A percentile compares a stretch with the other conserved stretches of the same genome.
Conservation (phyloP, 1,140 invertebrate species). For the Drosophila triauraria region DNA sequence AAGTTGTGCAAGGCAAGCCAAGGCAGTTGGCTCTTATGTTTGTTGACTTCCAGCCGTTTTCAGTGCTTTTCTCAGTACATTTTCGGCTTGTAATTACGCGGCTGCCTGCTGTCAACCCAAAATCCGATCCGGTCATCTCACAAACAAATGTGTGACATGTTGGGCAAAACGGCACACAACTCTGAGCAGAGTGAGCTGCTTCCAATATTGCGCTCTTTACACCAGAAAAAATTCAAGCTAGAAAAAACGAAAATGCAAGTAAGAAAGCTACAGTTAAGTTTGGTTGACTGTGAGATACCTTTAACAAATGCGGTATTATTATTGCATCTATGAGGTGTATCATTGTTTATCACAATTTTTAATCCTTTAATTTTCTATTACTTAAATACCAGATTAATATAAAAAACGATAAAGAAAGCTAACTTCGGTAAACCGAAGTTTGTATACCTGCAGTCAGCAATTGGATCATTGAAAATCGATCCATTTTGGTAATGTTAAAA, state of each 20-base stretch:
- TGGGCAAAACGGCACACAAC: slow-evolving; percentile 45
- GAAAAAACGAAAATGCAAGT: not conserved
- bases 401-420: too few relatives aligned
- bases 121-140: slow-evolving; percentile 46
- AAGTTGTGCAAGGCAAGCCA: slow-evolving; percentile 60
- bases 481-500: too few relatives aligned
- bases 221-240: not conserved
- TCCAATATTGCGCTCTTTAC: not conserved
- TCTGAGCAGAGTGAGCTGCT: slow-evolving; percentile 21
- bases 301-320: too few relatives aligned
- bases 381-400: too few relatives aligned
- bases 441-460: too few relatives aligned
- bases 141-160: slow-evolving; percentile 70
- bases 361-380: too few relatives aligned
- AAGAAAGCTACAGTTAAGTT: not conserved
- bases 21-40: slow-evolving; percentile 41
- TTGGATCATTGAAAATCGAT: too few relatives aligned
- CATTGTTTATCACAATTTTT: too few relatives aligned
- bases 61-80: slow-evolving; percentile 22
- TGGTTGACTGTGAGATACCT: too few relatives aligned
- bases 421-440: too few relatives aligned
- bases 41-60: slow-evolving; percentile 29
- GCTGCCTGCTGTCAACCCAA: slow-evolving; percentile 13
- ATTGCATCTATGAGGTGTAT: too few relatives aligned
- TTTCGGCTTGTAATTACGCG: slow-evolving; percentile 39